Evolutionary conservation across 2,113 vertebrate species (phyloP).

Genomic region (Euleptes europaea): DNA sequence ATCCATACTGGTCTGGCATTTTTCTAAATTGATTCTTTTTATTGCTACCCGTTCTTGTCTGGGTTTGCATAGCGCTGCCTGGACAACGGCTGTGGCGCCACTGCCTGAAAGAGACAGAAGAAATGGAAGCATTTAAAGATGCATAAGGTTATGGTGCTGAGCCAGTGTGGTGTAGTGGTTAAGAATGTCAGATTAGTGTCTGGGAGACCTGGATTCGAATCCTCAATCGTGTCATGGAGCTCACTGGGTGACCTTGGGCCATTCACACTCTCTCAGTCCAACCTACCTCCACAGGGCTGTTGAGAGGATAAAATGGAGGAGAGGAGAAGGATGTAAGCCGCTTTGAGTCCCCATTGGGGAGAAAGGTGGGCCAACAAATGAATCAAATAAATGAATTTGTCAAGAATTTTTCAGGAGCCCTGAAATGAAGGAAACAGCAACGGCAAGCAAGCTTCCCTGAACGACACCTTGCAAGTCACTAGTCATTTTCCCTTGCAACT

Average conservation of each 20-base stretch:
- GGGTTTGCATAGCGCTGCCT: constrained; percentile 94
- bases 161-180: no score
- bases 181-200: no score
- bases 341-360: no score
- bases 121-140: not conserved
- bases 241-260: no score
- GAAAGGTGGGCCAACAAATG: no score
- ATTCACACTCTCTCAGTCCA: no score
- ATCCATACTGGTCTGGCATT: constrained; percentile 99
- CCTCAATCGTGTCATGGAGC: no score
- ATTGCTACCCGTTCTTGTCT: constrained; percentile 97
- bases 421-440: not conserved
- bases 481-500: not conserved
- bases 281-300: no score
- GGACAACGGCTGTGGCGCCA: constrained; percentile 96
- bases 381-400: not conserved
- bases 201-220: no score
- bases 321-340: no score
- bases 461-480: not conserved
- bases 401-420: not conserved
- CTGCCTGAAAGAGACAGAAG: constrained; percentile 85
- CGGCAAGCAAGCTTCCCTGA: not conserved
- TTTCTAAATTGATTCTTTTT: constrained; percentile 99
- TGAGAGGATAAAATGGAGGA: no score
- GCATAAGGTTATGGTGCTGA: not conserved